Percentiles rank a stretch among this genome's conserved stretches.
phyloP scores from a whole-genome alignment of 2,113 vertebrate species.

The Anarhynchus alexandrinus region DNA sequence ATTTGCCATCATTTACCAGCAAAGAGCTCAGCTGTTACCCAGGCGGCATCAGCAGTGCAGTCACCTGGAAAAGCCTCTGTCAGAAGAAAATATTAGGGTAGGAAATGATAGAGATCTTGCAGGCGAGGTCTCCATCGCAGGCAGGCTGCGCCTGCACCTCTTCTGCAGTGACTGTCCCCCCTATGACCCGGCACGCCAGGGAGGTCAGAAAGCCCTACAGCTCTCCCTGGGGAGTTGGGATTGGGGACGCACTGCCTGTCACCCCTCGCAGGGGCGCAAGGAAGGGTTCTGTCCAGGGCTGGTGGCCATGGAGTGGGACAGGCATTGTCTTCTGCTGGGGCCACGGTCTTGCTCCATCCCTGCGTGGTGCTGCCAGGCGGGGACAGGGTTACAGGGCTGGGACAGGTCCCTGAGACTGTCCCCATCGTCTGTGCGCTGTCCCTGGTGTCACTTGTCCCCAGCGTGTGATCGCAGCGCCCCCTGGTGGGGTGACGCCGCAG shows the following conservation, averaged over 20 bases:
- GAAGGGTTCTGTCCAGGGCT: neutral
- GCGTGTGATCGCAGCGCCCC: neutral
- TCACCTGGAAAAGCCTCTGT: conserved; percentile 63
- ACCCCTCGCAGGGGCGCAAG: accelerated
- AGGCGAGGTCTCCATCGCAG: conserved; percentile 13
- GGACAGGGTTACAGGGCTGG: accelerated
- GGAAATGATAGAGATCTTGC: conserved; percentile 36
- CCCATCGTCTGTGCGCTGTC: neutral
- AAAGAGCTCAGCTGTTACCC: conserved; percentile 61
- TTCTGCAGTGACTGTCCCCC: accelerated
- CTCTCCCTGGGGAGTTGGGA: no score
- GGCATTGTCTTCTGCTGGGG: neutral
- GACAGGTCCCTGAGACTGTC: neutral
- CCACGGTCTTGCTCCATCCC: neutral
- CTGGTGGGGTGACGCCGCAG: neutral
- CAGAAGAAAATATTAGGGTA: neutral
- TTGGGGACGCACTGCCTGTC: neutral
- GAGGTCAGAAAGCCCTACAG: neutral
- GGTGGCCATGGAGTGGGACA: accelerated
- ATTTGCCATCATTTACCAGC: conserved; percentile 57
- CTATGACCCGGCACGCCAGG: accelerated
- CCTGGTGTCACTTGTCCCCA: neutral
- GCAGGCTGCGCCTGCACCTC: neutral
- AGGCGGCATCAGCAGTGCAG: conserved; percentile 57
- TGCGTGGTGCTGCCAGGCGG: neutral